Base-by-base conservation (phyloP, 1,140 invertebrate genomes). In the Drosophila dunni region DNA sequence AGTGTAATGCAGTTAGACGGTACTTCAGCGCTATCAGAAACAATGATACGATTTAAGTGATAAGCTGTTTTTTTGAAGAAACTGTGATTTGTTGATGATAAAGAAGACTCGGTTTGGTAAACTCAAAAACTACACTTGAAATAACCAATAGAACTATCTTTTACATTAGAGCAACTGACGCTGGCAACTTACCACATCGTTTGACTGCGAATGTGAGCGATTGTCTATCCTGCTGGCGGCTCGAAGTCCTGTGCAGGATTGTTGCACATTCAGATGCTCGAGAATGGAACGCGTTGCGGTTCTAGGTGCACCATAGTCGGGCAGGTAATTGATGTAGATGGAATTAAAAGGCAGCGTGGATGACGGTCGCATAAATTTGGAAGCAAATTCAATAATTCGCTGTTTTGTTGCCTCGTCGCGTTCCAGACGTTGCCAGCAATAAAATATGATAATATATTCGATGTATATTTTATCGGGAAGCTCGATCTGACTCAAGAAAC, bases 391-490 rank as follows among this genome's bases (percentile, higher is more conserved):
- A 44, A 81, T 65, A 9, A 91, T 88, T 3, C 67, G 69, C 53
- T 84, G 64, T 10, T 60, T 79, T 6, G 64, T 70, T 7, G 24
- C 15, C 29, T 76, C 75, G 38, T 91, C 76, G 4, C 69, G 69
- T 60, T 81, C 77, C n/a, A 91, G 65, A 17, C 75, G 60, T 44
- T 84, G 81, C 88, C 88, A 91, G 58, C 88, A 91, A 66, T 89
- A 91, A 63, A 91, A 86, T 66, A 86, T 89, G 38, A 86, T 78
- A 64, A 86, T 83, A 56, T 86, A 86, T 78, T 86, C 71, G 53
- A 86, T 88, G 40, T 66, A 86, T 33, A 88, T 62, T 51, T 81
- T 91, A 66, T 90, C 88, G 11, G 88, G 83, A 34, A 90, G 29
- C 53, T 89, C 83, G 0, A 46, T 38, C 54, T 81, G 83, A 11